Evolutionary conservation across 2,888 invertebrate species (phyloP).

Genomic region (Melanargia galathea): DNA sequence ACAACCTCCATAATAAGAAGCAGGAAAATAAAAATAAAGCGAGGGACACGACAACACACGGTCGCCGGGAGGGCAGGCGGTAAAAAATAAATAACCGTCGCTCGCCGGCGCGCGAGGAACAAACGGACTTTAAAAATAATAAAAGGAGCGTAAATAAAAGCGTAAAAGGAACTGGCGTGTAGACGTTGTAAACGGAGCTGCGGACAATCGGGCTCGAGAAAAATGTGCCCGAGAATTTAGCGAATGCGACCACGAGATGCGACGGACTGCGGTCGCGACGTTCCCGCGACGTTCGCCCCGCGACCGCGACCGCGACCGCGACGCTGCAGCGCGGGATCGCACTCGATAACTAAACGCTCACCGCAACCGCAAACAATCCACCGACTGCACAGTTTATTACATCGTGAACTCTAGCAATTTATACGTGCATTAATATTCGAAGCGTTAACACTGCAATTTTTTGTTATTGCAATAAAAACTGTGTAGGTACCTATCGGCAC

Average conservation of each 20-base stretch:
- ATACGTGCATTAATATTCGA: slow-evolving; percentile 26
- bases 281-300: slow-evolving; percentile 53
- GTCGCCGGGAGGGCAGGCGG: slow-evolving; percentile 80
- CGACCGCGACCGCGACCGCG: too few species aligned
- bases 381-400: slow-evolving; percentile 34
- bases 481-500: slow-evolving; percentile 1
- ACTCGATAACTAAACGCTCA: slow-evolving; percentile 69
- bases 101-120: slow-evolving; percentile 79
- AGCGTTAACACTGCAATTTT: slow-evolving; percentile 9
- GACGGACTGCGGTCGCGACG: slow-evolving; percentile 55
- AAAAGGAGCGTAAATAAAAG: slow-evolving; percentile 82
- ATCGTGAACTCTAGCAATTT: slow-evolving; percentile 26
- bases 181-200: slow-evolving; percentile 82
- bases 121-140: slow-evolving; percentile 82
- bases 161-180: slow-evolving; percentile 82
- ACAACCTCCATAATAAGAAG: slow-evolving; percentile 81
- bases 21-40: slow-evolving; percentile 81
- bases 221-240: slow-evolving; percentile 78
- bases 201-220: slow-evolving; percentile 78
- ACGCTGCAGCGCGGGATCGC: slow-evolving; percentile 64
- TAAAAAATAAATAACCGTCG: slow-evolving; percentile 80
- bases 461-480: slow-evolving; percentile 4
- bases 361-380: slow-evolving; percentile 55
- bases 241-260: slow-evolving; percentile 69
- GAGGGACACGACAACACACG: slow-evolving; percentile 81